These are phyloP conservation scores for Mandrillus leucophaeus DNA, from an alignment of 2,113 vertebrate species.

Conservation along the genomic window DNA sequence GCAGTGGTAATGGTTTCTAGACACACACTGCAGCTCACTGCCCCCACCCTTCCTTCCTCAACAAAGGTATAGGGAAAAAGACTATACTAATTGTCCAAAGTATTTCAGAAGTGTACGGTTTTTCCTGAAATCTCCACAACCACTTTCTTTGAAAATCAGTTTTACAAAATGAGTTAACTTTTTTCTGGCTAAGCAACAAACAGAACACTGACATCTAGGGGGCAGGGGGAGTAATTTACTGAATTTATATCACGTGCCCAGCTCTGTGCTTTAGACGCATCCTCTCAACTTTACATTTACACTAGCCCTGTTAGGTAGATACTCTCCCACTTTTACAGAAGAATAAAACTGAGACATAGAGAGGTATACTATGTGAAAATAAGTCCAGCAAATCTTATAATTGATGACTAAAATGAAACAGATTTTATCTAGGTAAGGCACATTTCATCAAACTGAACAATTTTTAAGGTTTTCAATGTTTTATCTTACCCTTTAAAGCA, in stretches of 20 bases:
- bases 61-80: background rate
- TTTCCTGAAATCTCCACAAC: background rate
- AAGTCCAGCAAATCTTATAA: background rate
- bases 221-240: background rate
- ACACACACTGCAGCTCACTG: background rate
- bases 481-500: background rate
- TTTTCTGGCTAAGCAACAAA: conserved; percentile 35
- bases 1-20: background rate
- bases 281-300: background rate
- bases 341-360: background rate
- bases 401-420: background rate
- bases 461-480: conserved; percentile 11
- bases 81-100: background rate
- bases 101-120: background rate
- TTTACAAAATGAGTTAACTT: conserved; percentile 43
- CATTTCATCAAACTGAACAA: background rate
- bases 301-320: background rate
- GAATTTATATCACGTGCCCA: background rate
- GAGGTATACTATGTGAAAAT: background rate
- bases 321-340: background rate
- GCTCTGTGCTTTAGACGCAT: background rate
- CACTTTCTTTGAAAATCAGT: conserved; percentile 5
- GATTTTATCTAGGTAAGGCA: background rate
- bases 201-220: background rate
- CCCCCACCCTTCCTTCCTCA: background rate